Base-by-base conservation (phyloP, 2,888 invertebrate species). In the Chaetoderma sp. region DNA sequence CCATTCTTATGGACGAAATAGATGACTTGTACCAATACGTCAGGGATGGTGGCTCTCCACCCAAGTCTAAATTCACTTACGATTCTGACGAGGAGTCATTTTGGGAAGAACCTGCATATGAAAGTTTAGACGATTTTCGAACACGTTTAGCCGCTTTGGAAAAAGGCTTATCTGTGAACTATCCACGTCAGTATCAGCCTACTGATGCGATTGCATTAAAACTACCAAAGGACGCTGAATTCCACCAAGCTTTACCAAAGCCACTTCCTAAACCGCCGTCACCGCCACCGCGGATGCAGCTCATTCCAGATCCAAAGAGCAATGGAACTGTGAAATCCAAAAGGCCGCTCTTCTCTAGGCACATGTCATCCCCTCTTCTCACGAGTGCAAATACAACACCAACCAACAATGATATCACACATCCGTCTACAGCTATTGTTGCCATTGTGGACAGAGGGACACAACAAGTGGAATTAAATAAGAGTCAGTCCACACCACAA, bases 11-110 rank as follows among this genome's bases (percentile, higher is more conserved):
- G 68, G 95, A 96, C 78, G 96, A 97, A 87, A 95, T 97, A 76
- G 96, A 97, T 89, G 95, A 96, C 87, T 95, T 97, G 73, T 97
- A 97, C 85, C 95, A 96, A 84, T 97, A 96, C 86, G 95, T 97
- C 0, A 90, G 96, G 70, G 96, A 96, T 0, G 93, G 96, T 76
- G 95, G 95, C 57, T 95, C 95, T 1, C 89, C 95, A 30, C 95
- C 96, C 4, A 74, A 77, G 75, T 86, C 78, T 4, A 79, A 75
- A 63, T 80, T 74, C 54, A 71, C 76, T 5, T 76, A 78, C 32
- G 81, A 81, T 61, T 80, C 80, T 66, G 86, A 88, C 61, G 82
- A 83, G 64, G 79, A 84, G 60, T 78, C 81, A 28, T 81, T 78
- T 65, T 84, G 81, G 77, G 83, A 84, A 61, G 84, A 85, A 69